Conservation (phyloP, 2,113 vertebrate species). For the Perognathus longimembris region DNA sequence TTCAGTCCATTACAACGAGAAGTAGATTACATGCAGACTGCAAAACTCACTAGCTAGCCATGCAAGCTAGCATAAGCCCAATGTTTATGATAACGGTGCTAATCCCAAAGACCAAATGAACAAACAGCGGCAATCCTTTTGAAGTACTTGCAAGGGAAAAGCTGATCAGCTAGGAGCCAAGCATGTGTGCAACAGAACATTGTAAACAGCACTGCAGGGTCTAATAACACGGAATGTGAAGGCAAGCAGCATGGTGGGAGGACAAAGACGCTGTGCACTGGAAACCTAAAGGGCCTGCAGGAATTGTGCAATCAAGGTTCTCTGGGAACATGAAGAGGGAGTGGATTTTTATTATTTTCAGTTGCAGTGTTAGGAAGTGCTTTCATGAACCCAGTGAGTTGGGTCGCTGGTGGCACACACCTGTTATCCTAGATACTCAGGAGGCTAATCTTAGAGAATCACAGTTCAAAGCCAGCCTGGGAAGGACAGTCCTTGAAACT, state of each 20-base stretch:
- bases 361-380: neutral
- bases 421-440: no score
- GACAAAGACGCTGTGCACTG: neutral
- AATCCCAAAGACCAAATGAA: slow-evolving; percentile 44
- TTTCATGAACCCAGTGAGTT: neutral
- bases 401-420: no score
- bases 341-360: neutral
- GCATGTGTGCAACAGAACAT: neutral
- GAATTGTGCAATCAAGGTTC: neutral
- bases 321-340: neutral
- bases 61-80: neutral
- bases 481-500: no score
- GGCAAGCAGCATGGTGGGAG: neutral
- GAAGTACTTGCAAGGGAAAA: slow-evolving; percentile 45
- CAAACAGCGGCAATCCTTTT: neutral
- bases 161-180: neutral
- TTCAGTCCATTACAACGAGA: neutral
- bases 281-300: neutral
- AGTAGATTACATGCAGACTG: neutral
- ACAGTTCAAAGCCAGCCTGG: no score
- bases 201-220: neutral
- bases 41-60: neutral
- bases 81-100: slow-evolving; percentile 16
- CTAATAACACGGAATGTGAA: neutral
- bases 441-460: no score